A percentile compares a stretch with the other conserved stretches of the same genome.
phyloP scores from a whole-genome alignment of 2,888 invertebrate species.

The Oscheius onirici region DNA sequence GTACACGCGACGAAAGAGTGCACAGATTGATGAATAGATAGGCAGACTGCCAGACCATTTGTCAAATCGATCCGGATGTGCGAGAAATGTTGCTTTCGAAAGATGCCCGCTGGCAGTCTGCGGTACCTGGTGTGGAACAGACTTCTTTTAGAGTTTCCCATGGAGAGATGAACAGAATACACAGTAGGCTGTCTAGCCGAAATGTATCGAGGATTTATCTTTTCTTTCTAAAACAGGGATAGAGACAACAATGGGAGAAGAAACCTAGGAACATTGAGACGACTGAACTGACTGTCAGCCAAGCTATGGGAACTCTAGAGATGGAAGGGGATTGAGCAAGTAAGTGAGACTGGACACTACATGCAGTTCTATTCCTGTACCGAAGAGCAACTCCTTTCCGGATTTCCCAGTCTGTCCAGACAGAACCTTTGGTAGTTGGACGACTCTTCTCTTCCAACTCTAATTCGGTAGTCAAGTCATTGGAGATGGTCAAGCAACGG shows the following conservation, averaged over 20 bases:
- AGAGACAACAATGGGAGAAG: not conserved
- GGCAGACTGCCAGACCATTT: too few relatives aligned
- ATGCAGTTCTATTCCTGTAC: not conserved
- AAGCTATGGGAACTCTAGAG: not conserved
- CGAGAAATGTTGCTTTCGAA: too few relatives aligned
- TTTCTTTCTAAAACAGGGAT: not conserved
- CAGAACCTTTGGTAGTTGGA: not conserved
- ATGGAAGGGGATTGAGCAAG: not conserved
- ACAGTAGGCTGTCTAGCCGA: too few relatives aligned
- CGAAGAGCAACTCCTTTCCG: slow-evolving; percentile 21
- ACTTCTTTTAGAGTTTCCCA: too few relatives aligned
- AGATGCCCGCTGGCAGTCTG: too few relatives aligned
- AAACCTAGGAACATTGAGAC: not conserved
- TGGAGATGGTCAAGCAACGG: not conserved
- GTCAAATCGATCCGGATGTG: too few relatives aligned
- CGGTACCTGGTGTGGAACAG: too few relatives aligned
- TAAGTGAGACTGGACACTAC: not conserved
- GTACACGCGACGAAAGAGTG: too few relatives aligned
- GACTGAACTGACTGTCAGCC: not conserved
- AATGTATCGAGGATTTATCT: too few relatives aligned
- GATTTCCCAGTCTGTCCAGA: slow-evolving; percentile 21
- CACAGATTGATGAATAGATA: too few relatives aligned
- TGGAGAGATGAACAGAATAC: too few relatives aligned
- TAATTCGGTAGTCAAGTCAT: not conserved
- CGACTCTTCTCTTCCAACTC: not conserved